A percentile compares a stretch with the other conserved stretches of the same genome.
Evolutionary conservation across 2,113 vertebrate species (phyloP).

Genomic region (Neolamprologus toae): DNA sequence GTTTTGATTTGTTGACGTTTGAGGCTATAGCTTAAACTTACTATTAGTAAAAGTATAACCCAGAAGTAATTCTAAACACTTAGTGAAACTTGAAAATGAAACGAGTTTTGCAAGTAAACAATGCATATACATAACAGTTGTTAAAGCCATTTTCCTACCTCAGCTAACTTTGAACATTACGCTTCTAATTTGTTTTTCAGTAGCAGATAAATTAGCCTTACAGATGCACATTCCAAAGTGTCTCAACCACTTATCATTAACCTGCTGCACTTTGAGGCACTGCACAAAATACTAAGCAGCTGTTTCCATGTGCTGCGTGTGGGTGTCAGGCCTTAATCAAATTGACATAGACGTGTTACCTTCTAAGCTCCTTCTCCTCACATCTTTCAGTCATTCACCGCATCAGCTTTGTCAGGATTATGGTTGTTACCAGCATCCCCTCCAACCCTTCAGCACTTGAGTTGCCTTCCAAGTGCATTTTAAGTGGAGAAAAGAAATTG

Average conservation of each 20-base stretch:
- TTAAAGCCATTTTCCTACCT: not conserved
- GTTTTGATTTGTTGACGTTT: not conserved
- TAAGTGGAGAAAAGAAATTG: not conserved
- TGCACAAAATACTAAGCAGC: slow-evolving; percentile 9
- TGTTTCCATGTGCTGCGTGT: not conserved
- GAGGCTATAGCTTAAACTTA: not conserved
- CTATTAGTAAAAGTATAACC: too few species aligned
- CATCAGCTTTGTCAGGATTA: slow-evolving; percentile 49
- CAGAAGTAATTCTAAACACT: not conserved
- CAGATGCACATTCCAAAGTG: slow-evolving; percentile 1
- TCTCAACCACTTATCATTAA: slow-evolving; percentile 44
- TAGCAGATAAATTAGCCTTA: slow-evolving; percentile 21
- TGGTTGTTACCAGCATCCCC: not conserved
- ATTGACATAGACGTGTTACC: slow-evolving; percentile 28
- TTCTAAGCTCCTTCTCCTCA: slow-evolving; percentile 32
- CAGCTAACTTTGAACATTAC: not conserved
- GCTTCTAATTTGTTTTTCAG: slow-evolving; percentile 23
- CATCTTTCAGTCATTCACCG: slow-evolving; percentile 40
- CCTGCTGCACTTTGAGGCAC: slow-evolving; percentile 7
- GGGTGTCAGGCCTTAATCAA: slow-evolving; percentile 30
- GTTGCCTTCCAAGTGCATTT: slow-evolving; percentile 4
- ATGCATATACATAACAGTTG: not conserved
- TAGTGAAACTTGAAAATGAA: not conserved
- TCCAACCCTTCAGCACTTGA: not conserved
- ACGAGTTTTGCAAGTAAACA: not conserved